Conservation (phyloP, 2,113 vertebrate species). For the Dendropsophus ebraccatus region DNA sequence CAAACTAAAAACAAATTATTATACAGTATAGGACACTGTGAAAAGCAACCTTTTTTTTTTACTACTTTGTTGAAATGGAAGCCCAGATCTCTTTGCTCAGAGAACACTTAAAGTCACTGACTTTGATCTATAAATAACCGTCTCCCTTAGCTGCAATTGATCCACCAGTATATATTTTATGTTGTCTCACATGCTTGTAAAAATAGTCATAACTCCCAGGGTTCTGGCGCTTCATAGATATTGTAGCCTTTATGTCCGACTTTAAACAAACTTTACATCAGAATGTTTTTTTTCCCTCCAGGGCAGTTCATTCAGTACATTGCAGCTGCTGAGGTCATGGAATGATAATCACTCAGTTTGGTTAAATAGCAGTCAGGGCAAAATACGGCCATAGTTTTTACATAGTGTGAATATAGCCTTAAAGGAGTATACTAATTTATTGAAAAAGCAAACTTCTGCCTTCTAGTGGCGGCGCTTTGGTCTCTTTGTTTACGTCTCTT, state of each 20-base stretch:
- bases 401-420: no score
- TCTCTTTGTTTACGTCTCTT: no score
- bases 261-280: neutral
- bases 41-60: neutral
- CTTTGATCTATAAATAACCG: conserved; percentile 6
- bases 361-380: neutral
- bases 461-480: no score
- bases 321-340: neutral
- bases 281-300: neutral
- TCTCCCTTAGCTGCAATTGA: neutral
- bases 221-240: neutral
- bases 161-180: neutral
- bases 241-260: neutral
- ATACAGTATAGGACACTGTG: neutral
- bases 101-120: conserved; percentile 1
- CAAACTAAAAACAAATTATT: neutral
- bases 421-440: no score
- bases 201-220: neutral
- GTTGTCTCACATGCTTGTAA: neutral
- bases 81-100: neutral
- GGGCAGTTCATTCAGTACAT: neutral
- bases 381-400: no score
- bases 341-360: neutral
- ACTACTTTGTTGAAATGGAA: neutral
- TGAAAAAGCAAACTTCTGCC: no score